phyloP scores from a whole-genome alignment of 1,140 invertebrate genomes.

The Metaphire vulgaris region DNA sequence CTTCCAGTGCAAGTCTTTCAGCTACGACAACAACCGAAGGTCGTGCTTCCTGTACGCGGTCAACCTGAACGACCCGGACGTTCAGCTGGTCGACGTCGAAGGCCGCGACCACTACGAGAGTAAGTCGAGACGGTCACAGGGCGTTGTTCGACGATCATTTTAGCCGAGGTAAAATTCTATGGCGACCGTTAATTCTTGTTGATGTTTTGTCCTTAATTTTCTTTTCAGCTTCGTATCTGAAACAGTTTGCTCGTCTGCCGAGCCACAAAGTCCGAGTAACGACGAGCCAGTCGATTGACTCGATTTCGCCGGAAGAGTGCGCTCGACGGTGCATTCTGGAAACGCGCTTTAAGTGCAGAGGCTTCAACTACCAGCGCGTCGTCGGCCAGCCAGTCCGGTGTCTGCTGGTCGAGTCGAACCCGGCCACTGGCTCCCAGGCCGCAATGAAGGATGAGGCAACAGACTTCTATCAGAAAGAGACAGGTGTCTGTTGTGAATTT shows the following conservation, averaged over 20 bases:
- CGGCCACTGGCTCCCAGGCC: background rate
- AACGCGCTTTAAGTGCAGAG: slow-evolving; percentile 33
- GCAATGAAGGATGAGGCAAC: background rate
- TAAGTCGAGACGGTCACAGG: background rate
- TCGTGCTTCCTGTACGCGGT: slow-evolving; percentile 18
- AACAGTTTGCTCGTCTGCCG: slow-evolving; percentile 18
- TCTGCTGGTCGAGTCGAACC: background rate
- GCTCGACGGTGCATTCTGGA: slow-evolving; percentile 44
- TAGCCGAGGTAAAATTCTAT: too few relatives aligned
- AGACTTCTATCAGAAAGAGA: background rate
- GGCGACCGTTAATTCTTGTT: too few relatives aligned
- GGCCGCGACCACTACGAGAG: slow-evolving; percentile 23
- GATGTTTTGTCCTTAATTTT: too few relatives aligned
- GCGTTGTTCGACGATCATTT: too few relatives aligned
- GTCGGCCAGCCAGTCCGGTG: background rate
- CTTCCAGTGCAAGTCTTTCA: slow-evolving; percentile 44
- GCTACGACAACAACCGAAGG: slow-evolving; percentile 33
- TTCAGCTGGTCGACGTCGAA: slow-evolving; percentile 8
- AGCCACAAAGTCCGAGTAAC: slow-evolving; percentile 8
- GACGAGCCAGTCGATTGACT: background rate
- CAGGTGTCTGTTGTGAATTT: background rate
- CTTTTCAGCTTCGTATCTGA: slow-evolving; percentile 17
- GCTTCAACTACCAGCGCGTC: background rate
- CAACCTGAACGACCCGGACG: slow-evolving; percentile 17
- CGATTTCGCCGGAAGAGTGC: slow-evolving; percentile 37